These are phyloP conservation scores for Temnothorax curvispinosus DNA, from an alignment of 1,140 invertebrate species.

Conservation along the genomic window DNA sequence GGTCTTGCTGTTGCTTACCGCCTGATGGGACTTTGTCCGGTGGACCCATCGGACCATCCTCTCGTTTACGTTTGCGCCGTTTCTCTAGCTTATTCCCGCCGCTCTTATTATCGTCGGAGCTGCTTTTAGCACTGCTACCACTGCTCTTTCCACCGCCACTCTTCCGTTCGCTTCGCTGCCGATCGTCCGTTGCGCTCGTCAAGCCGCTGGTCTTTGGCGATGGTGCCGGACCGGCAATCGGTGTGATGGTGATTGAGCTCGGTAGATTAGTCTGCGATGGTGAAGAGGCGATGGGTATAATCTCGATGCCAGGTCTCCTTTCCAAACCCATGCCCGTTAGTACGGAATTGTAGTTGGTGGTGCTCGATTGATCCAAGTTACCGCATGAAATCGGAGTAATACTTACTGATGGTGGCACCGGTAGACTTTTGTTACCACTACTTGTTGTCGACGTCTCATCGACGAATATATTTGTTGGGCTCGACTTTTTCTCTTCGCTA, in stretches of 20 bases:
- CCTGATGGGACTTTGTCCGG: slow-evolving; percentile 91
- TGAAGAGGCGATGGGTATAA: slow-evolving; percentile 90
- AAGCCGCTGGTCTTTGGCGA: slow-evolving; percentile 47
- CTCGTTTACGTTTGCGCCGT: slow-evolving; percentile 91
- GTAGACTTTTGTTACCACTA: slow-evolving; percentile 15
- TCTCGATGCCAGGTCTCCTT: slow-evolving; percentile 91
- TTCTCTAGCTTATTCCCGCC: slow-evolving; percentile 89
- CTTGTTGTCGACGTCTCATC: slow-evolving; percentile 82
- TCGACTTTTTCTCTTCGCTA: slow-evolving; percentile 81
- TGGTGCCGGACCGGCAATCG: slow-evolving; percentile 88
- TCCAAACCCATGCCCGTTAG: slow-evolving; percentile 88
- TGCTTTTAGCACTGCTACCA: slow-evolving; percentile 78
- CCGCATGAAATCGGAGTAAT: slow-evolving; percentile 90
- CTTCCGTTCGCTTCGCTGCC: slow-evolving; percentile 87
- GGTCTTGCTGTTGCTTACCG: slow-evolving; percentile 86
- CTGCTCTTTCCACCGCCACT: slow-evolving; percentile 86
- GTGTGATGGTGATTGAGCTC: slow-evolving; percentile 94
- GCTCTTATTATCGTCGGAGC: slow-evolving; percentile 78
- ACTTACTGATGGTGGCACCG: slow-evolving; percentile 90
- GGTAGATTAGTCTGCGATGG: slow-evolving; percentile 87
- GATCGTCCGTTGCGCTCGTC: slow-evolving; percentile 87
- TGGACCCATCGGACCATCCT: slow-evolving; percentile 93
- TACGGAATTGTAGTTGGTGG: slow-evolving; percentile 88
- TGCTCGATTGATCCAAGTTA: slow-evolving; percentile 77
- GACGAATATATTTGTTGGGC: slow-evolving; percentile 81